A percentile compares a stretch with the other conserved stretches of the same genome.
Evolutionary conservation across 2,888 invertebrate genomes (phyloP).

Genomic region (Andrena dorsata): DNA sequence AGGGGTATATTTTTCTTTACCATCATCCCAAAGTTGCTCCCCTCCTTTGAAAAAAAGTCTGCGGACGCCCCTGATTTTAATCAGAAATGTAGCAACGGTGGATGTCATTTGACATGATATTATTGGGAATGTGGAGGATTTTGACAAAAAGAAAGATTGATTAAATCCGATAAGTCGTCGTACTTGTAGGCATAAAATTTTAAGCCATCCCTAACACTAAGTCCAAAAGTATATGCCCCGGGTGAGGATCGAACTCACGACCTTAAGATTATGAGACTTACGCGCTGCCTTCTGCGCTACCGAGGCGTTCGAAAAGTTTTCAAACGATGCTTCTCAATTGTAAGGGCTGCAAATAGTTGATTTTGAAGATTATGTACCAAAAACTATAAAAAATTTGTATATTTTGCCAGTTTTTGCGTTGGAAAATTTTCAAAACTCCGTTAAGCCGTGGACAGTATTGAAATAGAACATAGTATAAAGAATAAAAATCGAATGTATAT

Average conservation of each 20-base stretch:
- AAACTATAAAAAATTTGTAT: not conserved
- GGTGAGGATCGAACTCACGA: conserved; percentile 98
- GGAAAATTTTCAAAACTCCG: too few species aligned
- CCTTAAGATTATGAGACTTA: conserved; percentile 88
- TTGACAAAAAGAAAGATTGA: not conserved
- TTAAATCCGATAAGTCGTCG: not conserved
- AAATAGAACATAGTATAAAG: too few species aligned
- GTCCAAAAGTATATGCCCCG: conserved; percentile 87
- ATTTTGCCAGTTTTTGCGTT: too few species aligned
- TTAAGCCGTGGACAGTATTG: too few species aligned
- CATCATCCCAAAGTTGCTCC: too few species aligned
- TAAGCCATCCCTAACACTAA: too few species aligned
- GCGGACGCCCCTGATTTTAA: too few species aligned
- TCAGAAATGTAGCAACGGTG: not conserved
- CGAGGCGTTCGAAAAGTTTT: conserved; percentile 66
- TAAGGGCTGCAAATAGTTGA: not conserved
- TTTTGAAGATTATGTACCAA: not conserved
- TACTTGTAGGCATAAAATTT: not conserved
- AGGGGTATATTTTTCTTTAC: too few species aligned
- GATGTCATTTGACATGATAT: not conserved
- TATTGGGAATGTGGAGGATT: not conserved
- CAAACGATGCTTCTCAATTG: not conserved
- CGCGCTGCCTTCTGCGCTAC: conserved; percentile 83
- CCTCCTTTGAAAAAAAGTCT: too few species aligned
- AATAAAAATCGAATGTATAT: too few species aligned